Evolutionary conservation across 2,113 vertebrate genomes (phyloP), one percentile per base, ranked within the genome.

Genomic region (Cynoglossus semilaevis): DNA sequence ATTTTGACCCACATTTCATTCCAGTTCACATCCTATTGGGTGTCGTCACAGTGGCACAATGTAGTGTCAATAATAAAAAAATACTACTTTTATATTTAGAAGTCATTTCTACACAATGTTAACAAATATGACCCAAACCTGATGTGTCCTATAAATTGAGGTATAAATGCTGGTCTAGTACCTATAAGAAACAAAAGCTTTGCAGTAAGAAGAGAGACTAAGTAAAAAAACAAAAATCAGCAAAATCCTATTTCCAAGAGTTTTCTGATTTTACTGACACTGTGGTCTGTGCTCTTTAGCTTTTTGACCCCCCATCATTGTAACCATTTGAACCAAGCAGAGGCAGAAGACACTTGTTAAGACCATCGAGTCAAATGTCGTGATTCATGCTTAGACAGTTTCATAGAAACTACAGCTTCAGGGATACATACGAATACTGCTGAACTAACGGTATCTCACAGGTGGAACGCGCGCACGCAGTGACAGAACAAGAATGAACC

Each of bases 381-480:
- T 54, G 60, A 49, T 80, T 69, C 35, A 65, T 66, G 58, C 60
- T 45, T 76, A 18, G 37, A 82, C 84, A 83, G 87, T 90, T 90
- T 91, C 88, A 89, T 81, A 81, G 88, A 91, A 91, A 90, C 88
- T 89, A 90, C 72, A 72, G 73, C 57, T 76, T 78, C 46, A 65
- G 63, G 73, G 66, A 77, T 55, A 52, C 78, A 66, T 52, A 61
- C 61, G 63, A 72, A 67, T 7, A 58, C 51, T 74, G 75, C 75
- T 58, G 53, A 47, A 73, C 72, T 72, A 68, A 51, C 74, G n/a
- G n/a, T n/a, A n/a, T 70, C 58, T 61, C 9, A 71, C 44, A 66
- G 36, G 14, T 42, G 53, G 19, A 50, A 62, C 47, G 29, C n/a
- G 47, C n/a, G 47, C 61, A 29, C 18, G 37, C 17, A 16, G 51